Conservation (phyloP, 2,888 invertebrate genomes). For the Rhyacophila evoluta region DNA sequence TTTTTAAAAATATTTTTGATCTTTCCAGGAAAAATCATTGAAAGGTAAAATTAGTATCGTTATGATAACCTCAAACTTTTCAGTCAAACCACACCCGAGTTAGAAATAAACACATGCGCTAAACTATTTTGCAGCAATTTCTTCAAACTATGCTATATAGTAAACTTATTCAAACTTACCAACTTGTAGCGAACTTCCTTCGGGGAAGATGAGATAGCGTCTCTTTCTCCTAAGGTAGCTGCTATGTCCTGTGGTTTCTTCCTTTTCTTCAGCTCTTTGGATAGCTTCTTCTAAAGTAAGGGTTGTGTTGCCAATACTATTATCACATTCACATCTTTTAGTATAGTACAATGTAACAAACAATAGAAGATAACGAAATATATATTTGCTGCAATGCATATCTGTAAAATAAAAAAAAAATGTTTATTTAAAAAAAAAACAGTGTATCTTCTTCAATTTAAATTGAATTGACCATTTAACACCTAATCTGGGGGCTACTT, state of each 20-base stretch:
- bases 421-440: too few relatives aligned
- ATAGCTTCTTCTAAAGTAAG: constrained; percentile 39
- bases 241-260: constrained; percentile 55
- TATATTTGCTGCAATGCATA: not conserved
- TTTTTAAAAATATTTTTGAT: too few relatives aligned
- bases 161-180: constrained; percentile 61
- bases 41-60: too few relatives aligned
- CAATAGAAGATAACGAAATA: not conserved
- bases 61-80: too few relatives aligned
- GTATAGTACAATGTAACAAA: too few relatives aligned
- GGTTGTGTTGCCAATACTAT: not conserved
- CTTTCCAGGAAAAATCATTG: too few relatives aligned
- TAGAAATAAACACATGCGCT: too few relatives aligned
- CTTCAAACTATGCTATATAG: not conserved
- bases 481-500: too few relatives aligned
- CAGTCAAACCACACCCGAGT: too few relatives aligned
- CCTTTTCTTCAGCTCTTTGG: constrained; percentile 26
- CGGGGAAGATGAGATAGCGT: constrained; percentile 71
- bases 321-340: not conserved
- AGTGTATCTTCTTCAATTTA: too few relatives aligned
- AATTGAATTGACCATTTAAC: too few relatives aligned
- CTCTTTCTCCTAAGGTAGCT: constrained; percentile 59
- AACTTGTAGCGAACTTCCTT: constrained; percentile 73
- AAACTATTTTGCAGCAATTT: not conserved
- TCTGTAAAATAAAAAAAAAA: not conserved